Base-by-base conservation (phyloP, 2,113 vertebrate genomes). In the Cairina moschata region DNA sequence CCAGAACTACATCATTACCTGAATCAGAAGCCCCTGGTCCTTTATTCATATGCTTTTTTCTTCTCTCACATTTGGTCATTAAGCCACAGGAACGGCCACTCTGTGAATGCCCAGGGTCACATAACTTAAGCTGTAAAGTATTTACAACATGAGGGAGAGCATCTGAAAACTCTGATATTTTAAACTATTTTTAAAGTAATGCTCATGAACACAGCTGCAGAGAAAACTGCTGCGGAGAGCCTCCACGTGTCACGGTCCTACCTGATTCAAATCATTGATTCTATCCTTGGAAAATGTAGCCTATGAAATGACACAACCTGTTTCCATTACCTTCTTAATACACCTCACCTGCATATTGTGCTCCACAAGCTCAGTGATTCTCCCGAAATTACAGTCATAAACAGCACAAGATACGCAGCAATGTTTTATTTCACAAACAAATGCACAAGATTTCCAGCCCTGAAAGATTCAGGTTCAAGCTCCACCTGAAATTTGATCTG, bases 391-490 rank as follows among this genome's bases (percentile, higher is more conserved):
- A 56, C 0, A 1, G 16, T 21, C 63, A 73, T 13, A 52, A 34
- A 28, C 2, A 80, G 13, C 0, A 0, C 6, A 25, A 90, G 34
- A 34, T 31, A 80, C 2, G 7, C 34, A 9, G 22, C 1, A 3
- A 10, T 2, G 23, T 44, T 54, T 62, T 62, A 55, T n/a, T 86
- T 69, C 65, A 74, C 15, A 75, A 32, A 60, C 12, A 89, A 86
- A 55, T 1, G 2, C n/a, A 52, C 4, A 13, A 15, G 18, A 20
- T n/a, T 50, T 67, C 15, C 77, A 62, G 25, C 13, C 16, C n/a
- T 32, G 50, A 56, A 86, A 62, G 32, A 62, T 28, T 83, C 36
- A 62, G 32, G 58, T 28, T 83, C 36, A 38, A 62, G 34, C n/a
- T 85, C 28, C 31, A 72, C 15, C 34, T 46, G 56, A 85, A 59